phyloP scores from a whole-genome alignment of 2,113 vertebrate species.

The Vicugna pacos region DNA sequence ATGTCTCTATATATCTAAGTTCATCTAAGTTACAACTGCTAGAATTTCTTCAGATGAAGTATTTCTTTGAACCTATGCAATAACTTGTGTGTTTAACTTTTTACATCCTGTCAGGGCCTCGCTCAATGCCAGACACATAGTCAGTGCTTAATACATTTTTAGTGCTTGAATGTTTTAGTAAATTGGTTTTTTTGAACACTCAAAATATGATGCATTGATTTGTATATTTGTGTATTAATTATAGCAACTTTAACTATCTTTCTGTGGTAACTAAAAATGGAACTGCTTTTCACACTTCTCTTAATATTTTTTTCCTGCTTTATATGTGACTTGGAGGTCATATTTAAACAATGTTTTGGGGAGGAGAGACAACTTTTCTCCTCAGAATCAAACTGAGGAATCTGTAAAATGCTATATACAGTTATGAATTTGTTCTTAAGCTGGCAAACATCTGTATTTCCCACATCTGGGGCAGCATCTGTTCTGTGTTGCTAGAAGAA shows the following conservation, averaged over 20 bases:
- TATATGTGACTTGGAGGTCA: not conserved
- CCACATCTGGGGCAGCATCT: slow-evolving; percentile 74
- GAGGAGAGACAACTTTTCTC: not conserved
- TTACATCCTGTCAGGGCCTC: not conserved
- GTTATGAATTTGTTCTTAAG: slow-evolving; percentile 22
- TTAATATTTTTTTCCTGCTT: too few relatives aligned
- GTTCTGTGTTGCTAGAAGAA: slow-evolving; percentile 54
- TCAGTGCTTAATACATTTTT: not conserved
- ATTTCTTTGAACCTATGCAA: not conserved
- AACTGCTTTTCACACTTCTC: not conserved
- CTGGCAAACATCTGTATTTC: slow-evolving; percentile 46
- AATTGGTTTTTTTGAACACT: not conserved
- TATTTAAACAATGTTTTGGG: not conserved
- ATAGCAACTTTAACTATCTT: slow-evolving; percentile 14
- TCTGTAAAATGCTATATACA: not conserved
- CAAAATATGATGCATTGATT: not conserved
- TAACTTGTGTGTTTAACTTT: slow-evolving; percentile 1
- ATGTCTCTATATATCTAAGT: not conserved
- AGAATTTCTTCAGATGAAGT: not conserved
- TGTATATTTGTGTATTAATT: not conserved
- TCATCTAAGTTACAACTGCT: not conserved
- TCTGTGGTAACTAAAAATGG: not conserved
- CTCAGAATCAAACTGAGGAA: slow-evolving; percentile 2
- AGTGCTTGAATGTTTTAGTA: not conserved
- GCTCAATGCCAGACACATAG: not conserved